Evolutionary conservation across 2,888 invertebrate genomes (phyloP).

Genomic region (Cantharis rustica): DNA sequence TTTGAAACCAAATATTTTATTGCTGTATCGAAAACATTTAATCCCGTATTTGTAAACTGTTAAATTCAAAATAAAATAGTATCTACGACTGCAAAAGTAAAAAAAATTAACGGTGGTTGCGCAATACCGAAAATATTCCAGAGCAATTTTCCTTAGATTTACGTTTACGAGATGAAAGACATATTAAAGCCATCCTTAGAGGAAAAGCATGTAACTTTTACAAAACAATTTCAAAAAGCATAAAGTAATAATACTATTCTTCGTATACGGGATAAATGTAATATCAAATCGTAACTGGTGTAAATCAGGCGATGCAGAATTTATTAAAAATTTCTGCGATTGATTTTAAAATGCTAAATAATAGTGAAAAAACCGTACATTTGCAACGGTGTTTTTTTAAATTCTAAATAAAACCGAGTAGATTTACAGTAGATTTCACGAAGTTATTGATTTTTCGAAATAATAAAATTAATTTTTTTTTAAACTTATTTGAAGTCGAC

Average conservation of each 20-base stretch:
- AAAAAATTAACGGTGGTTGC: conserved; percentile 7
- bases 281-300: background rate
- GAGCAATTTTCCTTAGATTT: conserved; percentile 18
- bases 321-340: background rate
- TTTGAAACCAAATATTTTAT: background rate
- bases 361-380: no score
- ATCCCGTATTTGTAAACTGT: no score
- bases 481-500: background rate
- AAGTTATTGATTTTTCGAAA: background rate
- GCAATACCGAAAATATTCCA: conserved; percentile 16
- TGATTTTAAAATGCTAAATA: background rate
- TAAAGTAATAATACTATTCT: background rate
- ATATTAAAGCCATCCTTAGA: conserved; percentile 9
- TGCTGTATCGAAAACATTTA: background rate
- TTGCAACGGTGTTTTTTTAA: no score
- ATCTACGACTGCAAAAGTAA: background rate
- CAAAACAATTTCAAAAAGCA: background rate
- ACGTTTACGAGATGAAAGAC: conserved; percentile 15
- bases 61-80: no score
- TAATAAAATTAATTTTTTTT: background rate
- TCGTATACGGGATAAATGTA: background rate
- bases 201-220: conserved; percentile 1
- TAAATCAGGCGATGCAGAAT: background rate
- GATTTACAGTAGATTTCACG: background rate
- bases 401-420: no score